phyloP scores from a whole-genome alignment of 2,113 vertebrate genomes.

The Plecotus auritus region DNA sequence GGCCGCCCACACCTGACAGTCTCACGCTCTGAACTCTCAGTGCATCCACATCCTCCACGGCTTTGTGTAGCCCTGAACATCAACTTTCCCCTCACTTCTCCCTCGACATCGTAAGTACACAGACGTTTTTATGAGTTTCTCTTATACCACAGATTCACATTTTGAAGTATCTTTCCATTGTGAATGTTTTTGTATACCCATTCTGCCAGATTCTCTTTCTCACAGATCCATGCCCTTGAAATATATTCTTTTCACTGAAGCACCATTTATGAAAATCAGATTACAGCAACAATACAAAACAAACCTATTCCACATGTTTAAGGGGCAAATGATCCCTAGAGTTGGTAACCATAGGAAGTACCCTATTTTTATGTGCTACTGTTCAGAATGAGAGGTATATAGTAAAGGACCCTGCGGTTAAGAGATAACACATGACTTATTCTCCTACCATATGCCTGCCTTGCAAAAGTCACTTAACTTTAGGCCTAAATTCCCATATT shows the following conservation, averaged over 20 bases:
- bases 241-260: not conserved
- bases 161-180: not conserved
- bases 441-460: not conserved
- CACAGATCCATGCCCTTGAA: not conserved
- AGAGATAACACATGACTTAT: not conserved
- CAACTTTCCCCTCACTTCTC: not conserved
- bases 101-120: not conserved
- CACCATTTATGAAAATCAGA: constrained; percentile 8
- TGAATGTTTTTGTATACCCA: not conserved
- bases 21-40: not conserved
- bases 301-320: not conserved
- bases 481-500: not conserved
- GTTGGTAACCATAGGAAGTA: not conserved
- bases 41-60: not conserved
- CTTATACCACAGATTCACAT: not conserved
- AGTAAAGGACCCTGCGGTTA: not conserved
- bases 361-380: not conserved
- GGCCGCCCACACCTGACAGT: not conserved
- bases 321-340: not conserved
- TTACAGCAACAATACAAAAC: not conserved
- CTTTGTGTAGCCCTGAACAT: not conserved
- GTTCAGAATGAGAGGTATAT: not conserved
- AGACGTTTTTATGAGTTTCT: not conserved
- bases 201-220: not conserved
- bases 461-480: not conserved